Percentiles rank a stretch among this genome's conserved stretches.
Evolutionary conservation across 2,888 invertebrate genomes (phyloP).

Genomic region (Tetramorium bicarinatum): DNA sequence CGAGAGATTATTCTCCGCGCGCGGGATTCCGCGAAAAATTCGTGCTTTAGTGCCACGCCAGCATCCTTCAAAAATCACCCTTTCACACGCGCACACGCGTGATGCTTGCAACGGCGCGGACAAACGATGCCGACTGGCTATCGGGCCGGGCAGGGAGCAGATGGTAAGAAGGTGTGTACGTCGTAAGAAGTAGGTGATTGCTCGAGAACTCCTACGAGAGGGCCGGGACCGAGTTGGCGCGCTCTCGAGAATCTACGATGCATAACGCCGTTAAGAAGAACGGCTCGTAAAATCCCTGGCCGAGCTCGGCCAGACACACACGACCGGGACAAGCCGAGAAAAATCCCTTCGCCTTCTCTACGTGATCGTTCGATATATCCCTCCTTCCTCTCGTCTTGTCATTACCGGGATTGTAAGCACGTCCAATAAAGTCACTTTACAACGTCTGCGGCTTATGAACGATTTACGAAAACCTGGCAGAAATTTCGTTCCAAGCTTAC

Average conservation of each 20-base stretch:
- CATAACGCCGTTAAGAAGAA: conserved; percentile 69
- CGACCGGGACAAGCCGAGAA: conserved; percentile 59
- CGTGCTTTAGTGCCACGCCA: conserved; percentile 34
- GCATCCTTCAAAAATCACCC: conserved; percentile 23
- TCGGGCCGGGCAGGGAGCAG: conserved; percentile 18
- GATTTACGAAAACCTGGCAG: conserved; percentile 19
- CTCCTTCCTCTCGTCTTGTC: conserved; percentile 15
- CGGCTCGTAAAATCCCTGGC: conserved; percentile 72
- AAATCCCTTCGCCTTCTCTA: conserved; percentile 48
- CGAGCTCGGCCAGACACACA: conserved; percentile 37
- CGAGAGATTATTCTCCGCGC: conserved; percentile 48
- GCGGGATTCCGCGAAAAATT: conserved; percentile 41
- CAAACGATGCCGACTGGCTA: conserved; percentile 45
- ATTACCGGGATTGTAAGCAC: conserved; percentile 34
- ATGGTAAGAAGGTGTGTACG: conserved; percentile 50
- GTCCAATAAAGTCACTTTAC: conserved; percentile 23
- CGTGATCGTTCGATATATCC: conserved; percentile 43
- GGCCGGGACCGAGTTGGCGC: conserved; percentile 38
- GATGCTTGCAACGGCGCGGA: conserved; percentile 36
- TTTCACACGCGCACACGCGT: conserved; percentile 39
- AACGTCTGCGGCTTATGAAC: background rate
- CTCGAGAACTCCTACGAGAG: conserved; percentile 59
- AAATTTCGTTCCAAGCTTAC: background rate
- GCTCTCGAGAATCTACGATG: conserved; percentile 67
- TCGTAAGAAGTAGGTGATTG: conserved; percentile 63